Evolutionary conservation across 2,888 invertebrate genomes (phyloP).

Genomic region (Oscheius onirici): DNA sequence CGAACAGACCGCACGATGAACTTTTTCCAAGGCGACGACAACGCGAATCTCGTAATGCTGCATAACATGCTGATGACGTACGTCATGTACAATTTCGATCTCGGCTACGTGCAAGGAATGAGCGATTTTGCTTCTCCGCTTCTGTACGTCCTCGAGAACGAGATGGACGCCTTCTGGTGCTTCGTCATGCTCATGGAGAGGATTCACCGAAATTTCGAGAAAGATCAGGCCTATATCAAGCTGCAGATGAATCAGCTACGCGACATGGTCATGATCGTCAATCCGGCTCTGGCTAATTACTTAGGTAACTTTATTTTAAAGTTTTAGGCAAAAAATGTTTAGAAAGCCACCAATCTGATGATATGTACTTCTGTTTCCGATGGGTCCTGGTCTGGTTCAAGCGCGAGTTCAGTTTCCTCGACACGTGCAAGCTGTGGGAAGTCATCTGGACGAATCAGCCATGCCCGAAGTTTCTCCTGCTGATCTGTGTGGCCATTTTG

Average conservation of each 20-base stretch:
- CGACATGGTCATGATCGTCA: constrained; percentile 83
- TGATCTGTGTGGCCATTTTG: constrained; percentile 91
- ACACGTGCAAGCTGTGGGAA: constrained; percentile 83
- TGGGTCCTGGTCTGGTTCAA: constrained; percentile 97
- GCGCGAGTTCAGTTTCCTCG: constrained; percentile 85
- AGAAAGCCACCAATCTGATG: constrained; percentile 86
- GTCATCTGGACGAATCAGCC: constrained; percentile 90
- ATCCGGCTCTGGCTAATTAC: constrained; percentile 86
- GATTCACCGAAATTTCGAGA: constrained; percentile 91
- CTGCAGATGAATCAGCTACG: constrained; percentile 87
- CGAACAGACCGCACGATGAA: constrained; percentile 90
- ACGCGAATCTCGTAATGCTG: constrained; percentile 85
- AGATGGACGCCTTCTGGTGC: constrained; percentile 98
- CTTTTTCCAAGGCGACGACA: constrained; percentile 92
- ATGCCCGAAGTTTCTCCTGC: constrained; percentile 91
- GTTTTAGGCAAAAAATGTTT: constrained; percentile 8
- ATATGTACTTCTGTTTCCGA: constrained; percentile 98
- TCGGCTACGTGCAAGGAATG: constrained; percentile 89
- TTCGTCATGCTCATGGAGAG: constrained; percentile 97
- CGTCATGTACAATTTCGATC: constrained; percentile 97
- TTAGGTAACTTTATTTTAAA: constrained; percentile 75
- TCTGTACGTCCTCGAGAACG: constrained; percentile 86
- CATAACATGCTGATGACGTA: constrained; percentile 96
- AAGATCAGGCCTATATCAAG: constrained; percentile 96
- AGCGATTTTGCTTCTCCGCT: constrained; percentile 94